A percentile compares a stretch with the other conserved stretches of the same genome.
Evolutionary conservation across 1,140 invertebrate species (phyloP).

Genomic region (Lepidurus arcticus): DNA sequence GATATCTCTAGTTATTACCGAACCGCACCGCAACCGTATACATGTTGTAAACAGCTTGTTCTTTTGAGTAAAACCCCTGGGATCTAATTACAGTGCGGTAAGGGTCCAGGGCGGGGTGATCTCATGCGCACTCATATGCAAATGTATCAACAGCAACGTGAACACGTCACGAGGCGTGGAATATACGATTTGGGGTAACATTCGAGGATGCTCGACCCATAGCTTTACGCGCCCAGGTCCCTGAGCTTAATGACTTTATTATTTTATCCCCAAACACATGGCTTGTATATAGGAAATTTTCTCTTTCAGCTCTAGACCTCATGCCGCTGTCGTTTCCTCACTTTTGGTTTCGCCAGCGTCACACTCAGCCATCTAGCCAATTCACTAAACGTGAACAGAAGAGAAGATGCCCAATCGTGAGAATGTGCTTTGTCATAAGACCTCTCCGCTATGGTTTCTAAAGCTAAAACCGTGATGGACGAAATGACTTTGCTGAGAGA

Average conservation of each 20-base stretch:
- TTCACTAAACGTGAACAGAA: no score
- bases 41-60: neutral
- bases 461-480: neutral
- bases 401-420: neutral
- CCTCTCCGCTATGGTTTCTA: neutral
- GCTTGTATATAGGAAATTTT: no score
- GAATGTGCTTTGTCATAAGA: slow-evolving; percentile 14
- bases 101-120: neutral
- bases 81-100: neutral
- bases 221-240: no score
- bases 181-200: neutral
- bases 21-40: neutral
- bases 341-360: neutral
- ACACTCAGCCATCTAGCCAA: no score
- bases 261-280: no score
- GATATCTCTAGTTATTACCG: no score
- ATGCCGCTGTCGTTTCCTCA: neutral
- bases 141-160: neutral
- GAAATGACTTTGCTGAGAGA: neutral
- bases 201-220: no score
- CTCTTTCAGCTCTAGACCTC: neutral
- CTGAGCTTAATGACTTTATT: no score
- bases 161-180: neutral
- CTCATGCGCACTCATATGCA: neutral
- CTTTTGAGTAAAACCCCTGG: neutral